Percentiles rank a stretch among this genome's conserved stretches.
These are phyloP conservation scores for Nemoura dubitans DNA, from an alignment of 2,888 invertebrate genomes.

Conservation along the genomic window DNA sequence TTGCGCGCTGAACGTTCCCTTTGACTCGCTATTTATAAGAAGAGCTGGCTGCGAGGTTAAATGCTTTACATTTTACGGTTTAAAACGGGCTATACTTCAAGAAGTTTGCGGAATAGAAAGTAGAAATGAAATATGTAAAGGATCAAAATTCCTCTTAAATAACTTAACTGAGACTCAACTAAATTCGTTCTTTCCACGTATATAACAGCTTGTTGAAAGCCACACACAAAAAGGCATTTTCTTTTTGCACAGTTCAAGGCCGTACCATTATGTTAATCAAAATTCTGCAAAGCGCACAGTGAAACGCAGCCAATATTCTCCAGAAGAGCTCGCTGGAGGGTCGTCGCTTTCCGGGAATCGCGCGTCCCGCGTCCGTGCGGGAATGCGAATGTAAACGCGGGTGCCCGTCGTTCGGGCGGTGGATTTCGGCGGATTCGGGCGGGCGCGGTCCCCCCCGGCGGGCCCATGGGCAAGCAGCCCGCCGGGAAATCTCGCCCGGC, in stretches of 20 bases:
- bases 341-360: too few species aligned
- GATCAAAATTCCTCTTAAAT: not conserved
- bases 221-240: too few species aligned
- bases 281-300: too few species aligned
- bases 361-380: too few species aligned
- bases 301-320: too few species aligned
- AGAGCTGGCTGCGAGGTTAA: not conserved
- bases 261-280: too few species aligned
- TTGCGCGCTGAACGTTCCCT: not conserved
- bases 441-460: not conserved
- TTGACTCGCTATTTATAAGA: not conserved
- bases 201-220: too few species aligned
- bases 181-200: too few species aligned
- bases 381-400: too few species aligned
- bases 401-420: too few species aligned
- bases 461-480: not conserved
- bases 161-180: not conserved
- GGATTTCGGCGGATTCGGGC: not conserved
- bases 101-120: not conserved
- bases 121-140: not conserved
- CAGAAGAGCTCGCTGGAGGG: too few species aligned
- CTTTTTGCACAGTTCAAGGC: too few species aligned
- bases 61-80: not conserved
- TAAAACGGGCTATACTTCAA: not conserved
- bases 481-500: not conserved